Conservation (phyloP, 1,140 invertebrate genomes). For the Tachypleus tridentatus region DNA sequence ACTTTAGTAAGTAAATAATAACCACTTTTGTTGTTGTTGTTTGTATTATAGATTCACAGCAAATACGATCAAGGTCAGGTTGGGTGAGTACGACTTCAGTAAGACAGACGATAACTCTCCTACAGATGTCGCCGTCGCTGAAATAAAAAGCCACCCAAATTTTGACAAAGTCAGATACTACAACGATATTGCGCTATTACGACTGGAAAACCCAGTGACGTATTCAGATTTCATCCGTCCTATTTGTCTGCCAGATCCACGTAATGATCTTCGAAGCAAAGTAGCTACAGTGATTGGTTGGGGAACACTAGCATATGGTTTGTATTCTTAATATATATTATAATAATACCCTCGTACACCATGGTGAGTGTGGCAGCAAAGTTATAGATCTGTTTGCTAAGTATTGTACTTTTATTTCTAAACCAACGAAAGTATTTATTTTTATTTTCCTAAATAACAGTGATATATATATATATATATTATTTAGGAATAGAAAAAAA, state of each 20-base stretch:
- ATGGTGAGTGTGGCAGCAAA: too few species aligned
- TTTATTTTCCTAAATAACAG: too few species aligned
- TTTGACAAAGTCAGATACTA: slow-evolving; percentile 27
- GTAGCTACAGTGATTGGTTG: slow-evolving; percentile 13
- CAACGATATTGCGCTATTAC: slow-evolving; percentile 31
- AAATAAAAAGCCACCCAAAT: slow-evolving; percentile 16
- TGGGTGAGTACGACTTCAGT: slow-evolving; percentile 17
- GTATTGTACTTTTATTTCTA: too few species aligned
- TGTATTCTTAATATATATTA: too few species aligned
- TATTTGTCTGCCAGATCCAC: slow-evolving; percentile 27
- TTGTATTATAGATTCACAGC: not conserved
- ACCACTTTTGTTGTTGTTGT: slow-evolving; percentile 1
- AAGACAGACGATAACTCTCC: slow-evolving; percentile 2
- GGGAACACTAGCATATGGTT: slow-evolving; percentile 4
- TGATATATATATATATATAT: too few species aligned
- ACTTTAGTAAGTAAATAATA: slow-evolving; percentile 4
- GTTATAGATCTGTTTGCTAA: too few species aligned
- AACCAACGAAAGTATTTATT: too few species aligned
- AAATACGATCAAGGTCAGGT: slow-evolving; percentile 7
- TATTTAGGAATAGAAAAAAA: too few species aligned
- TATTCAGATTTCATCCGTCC: slow-evolving; percentile 26
- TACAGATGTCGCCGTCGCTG: slow-evolving; percentile 7
- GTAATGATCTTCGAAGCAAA: slow-evolving; percentile 12
- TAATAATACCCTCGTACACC: too few species aligned
- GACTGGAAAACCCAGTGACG: slow-evolving; percentile 23